Evolutionary conservation across 2,888 invertebrate species (phyloP).

Genomic region (Volucella inanis): DNA sequence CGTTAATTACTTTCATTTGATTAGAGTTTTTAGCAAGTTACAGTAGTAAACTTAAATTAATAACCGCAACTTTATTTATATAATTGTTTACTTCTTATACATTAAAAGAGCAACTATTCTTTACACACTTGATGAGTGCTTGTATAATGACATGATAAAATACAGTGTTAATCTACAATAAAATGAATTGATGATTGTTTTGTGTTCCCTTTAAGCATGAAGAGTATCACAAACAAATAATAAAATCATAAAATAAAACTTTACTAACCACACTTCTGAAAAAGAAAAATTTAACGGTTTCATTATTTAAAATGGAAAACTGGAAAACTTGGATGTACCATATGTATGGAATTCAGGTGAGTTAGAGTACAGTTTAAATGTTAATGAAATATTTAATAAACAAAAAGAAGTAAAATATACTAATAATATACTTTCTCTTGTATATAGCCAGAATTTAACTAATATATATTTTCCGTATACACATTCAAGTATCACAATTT

Average conservation of each 20-base stretch:
- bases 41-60: slow-evolving; percentile 45
- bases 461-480: no score
- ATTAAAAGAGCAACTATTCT: slow-evolving; percentile 51
- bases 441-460: no score
- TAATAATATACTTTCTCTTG: no score
- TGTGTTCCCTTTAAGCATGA: slow-evolving; percentile 24
- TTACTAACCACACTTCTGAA: no score
- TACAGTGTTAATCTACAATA: slow-evolving; percentile 58
- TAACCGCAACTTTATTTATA: slow-evolving; percentile 49
- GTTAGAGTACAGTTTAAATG: no score
- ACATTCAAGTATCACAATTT: no score
- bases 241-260: background rate
- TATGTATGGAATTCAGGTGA: no score
- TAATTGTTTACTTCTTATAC: slow-evolving; percentile 35
- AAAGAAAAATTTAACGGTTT: no score
- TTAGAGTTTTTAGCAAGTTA: slow-evolving; percentile 60
- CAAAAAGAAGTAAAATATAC: no score
- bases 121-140: slow-evolving; percentile 51
- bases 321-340: no score
- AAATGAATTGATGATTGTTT: slow-evolving; percentile 52
- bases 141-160: slow-evolving; percentile 59
- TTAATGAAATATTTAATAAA: no score
- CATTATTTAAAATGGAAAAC: no score
- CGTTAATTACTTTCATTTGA: slow-evolving; percentile 29
- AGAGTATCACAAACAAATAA: background rate